Evolutionary conservation across 2,113 vertebrate genomes (phyloP), one percentile per base, ranked within the genome.

Genomic region (Brevimyrus niger): DNA sequence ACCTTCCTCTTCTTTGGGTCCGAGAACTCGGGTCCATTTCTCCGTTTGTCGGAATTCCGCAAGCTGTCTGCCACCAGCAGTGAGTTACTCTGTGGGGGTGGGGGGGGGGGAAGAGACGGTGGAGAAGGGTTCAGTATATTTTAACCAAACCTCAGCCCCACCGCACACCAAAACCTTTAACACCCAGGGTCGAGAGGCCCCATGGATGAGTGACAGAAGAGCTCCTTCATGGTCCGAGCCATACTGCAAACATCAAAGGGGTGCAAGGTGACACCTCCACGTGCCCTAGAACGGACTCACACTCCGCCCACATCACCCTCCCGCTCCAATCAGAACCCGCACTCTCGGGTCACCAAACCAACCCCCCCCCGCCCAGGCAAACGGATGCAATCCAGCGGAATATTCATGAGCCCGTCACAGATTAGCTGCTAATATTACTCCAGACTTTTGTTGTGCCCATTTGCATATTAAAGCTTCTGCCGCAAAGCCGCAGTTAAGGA

Each of bases 1-100:
- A 97, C 95, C 92, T 97, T 97, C 92, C 96, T 95, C 92, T 97
- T 97, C 94, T 97, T 97, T 50, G 96, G 93, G 92, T 97, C 97
- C 89, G 95, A 93, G 95, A 96, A 97, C 58, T 97, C 96, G 53
- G 96, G 96, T 15, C 96, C 96, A 91, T 97, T 97, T 91, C 97
- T 95, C 47, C 96, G 96, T 95, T 97, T 97, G 94, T 97, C 97
- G 89, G 96, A 93, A 89, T 91, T 94, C 92, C 97, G 94, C 86
- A 97, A 93, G 90, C 94, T 96, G 88, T 97, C 96, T 0, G 96
- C 92, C 87, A 96, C 95, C 94, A 97, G 94, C 31, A 97, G 93
- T 90, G 96, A 96, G 94, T 96, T 97, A 94, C 96, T 97, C 97
- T 97, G 85, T 23, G 48, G 80, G 31, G 84, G 47, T 19, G 15